Percentiles rank a stretch among this genome's conserved stretches.
Evolutionary conservation across 2,113 vertebrate genomes (phyloP).

Genomic region (Pituophis catenifer): DNA sequence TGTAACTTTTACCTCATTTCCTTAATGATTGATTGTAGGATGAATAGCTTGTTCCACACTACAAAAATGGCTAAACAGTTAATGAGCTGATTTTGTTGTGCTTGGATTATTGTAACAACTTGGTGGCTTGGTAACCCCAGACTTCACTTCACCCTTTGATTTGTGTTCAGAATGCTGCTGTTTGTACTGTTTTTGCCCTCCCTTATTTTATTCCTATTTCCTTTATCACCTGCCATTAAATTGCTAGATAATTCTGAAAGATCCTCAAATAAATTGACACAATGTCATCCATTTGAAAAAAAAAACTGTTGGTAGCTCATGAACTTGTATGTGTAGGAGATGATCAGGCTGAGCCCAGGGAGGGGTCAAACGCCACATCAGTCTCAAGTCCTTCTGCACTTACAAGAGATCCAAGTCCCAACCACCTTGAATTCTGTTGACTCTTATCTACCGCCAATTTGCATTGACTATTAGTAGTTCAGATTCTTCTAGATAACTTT

Average conservation of each 20-base stretch:
- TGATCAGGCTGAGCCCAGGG: background rate
- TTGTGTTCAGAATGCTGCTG: background rate
- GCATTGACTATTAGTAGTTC: background rate
- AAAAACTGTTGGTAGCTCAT: background rate
- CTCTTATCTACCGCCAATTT: background rate
- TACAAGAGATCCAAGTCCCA: background rate
- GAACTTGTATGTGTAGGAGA: background rate
- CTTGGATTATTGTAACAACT: background rate
- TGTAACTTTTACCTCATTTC: background rate
- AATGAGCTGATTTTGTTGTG: background rate
- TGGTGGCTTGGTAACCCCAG: background rate
- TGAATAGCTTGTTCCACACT: background rate
- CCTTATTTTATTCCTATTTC: background rate
- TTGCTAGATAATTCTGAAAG: background rate
- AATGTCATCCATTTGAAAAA: background rate
- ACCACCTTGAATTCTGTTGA: background rate
- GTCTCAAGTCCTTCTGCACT: background rate
- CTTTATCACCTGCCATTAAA: background rate
- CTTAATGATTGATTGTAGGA: background rate
- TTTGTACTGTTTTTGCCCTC: background rate
- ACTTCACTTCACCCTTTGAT: background rate
- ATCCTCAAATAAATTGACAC: background rate
- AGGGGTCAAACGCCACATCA: background rate
- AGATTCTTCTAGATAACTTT: background rate
- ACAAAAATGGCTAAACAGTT: background rate